phyloP scores from a whole-genome alignment of 2,888 invertebrate genomes.

The Melanargia galathea region DNA sequence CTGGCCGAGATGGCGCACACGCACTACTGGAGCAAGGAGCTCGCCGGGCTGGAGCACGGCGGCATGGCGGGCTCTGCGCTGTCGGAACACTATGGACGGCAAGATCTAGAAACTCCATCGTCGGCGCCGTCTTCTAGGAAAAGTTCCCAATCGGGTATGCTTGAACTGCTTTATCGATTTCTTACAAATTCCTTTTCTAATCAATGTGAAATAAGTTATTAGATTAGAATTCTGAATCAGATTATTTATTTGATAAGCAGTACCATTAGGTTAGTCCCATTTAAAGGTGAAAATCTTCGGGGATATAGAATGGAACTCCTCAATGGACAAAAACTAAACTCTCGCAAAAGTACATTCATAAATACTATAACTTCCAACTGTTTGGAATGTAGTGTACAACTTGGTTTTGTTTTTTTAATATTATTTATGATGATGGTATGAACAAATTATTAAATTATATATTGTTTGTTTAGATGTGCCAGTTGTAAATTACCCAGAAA shows the following conservation, averaged over 20 bases:
- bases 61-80: slow-evolving; percentile 73
- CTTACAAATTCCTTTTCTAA: neutral
- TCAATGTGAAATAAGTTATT: too few species aligned
- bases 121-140: slow-evolving; percentile 84
- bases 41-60: slow-evolving; percentile 82
- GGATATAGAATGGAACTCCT: too few species aligned
- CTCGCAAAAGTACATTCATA: too few species aligned
- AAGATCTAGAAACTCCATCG: slow-evolving; percentile 63
- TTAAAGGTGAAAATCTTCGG: too few species aligned
- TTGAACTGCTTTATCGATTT: neutral
- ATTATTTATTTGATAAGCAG: too few species aligned
- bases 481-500: slow-evolving; percentile 83
- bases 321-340: too few species aligned
- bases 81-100: slow-evolving; percentile 57
- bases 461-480: slow-evolving; percentile 69
- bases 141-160: slow-evolving; percentile 84
- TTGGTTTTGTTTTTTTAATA: too few species aligned
- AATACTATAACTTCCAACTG: too few species aligned
- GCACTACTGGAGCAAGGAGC: slow-evolving; percentile 97
- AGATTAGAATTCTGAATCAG: too few species aligned
- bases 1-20: slow-evolving; percentile 99
- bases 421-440: neutral
- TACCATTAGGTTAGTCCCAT: too few species aligned
- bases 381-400: too few species aligned
- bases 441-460: neutral